A percentile compares a stretch with the other conserved stretches of the same genome.
phyloP scores from a whole-genome alignment of 2,888 invertebrate species.

The Linnaemya vulpina region DNA sequence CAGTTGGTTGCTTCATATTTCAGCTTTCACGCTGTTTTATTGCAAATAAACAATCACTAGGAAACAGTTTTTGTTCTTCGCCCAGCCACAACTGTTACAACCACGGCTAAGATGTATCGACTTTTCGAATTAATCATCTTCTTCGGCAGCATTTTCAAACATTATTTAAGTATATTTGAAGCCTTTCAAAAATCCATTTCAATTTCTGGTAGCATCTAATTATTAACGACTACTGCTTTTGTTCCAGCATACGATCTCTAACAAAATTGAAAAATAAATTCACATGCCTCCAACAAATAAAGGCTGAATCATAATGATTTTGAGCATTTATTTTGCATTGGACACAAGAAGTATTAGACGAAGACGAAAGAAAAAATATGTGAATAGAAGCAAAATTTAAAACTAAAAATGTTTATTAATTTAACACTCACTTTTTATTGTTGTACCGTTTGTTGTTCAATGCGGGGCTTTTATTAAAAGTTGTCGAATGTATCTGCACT shows the following conservation, averaged over 20 bases:
- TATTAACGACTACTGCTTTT: constrained; percentile 51
- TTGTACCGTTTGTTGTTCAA: not conserved
- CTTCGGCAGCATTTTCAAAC: not conserved
- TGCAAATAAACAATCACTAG: too few relatives aligned
- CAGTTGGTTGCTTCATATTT: too few relatives aligned
- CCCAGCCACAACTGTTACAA: not conserved
- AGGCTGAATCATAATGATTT: constrained; percentile 57
- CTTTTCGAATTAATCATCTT: constrained; percentile 5
- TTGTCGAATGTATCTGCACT: not conserved
- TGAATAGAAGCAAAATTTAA: not conserved
- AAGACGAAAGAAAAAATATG: not conserved
- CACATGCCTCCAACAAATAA: constrained; percentile 54
- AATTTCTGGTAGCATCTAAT: constrained; percentile 57
- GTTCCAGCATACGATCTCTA: constrained; percentile 39
- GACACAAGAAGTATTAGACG: constrained; percentile 25
- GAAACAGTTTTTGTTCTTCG: too few relatives aligned
- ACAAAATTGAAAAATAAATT: constrained; percentile 39
- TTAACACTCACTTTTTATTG: constrained; percentile 34
- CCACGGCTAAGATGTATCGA: not conserved
- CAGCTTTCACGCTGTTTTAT: too few relatives aligned
- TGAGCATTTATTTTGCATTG: constrained; percentile 54
- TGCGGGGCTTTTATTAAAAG: constrained; percentile 8
- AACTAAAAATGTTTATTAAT: constrained; percentile 13
- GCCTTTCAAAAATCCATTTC: constrained; percentile 52
- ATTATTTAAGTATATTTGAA: not conserved